These are phyloP conservation scores for Lasioglossum zephyrum DNA, from an alignment of 2,888 invertebrate species.

Conservation along the genomic window DNA sequence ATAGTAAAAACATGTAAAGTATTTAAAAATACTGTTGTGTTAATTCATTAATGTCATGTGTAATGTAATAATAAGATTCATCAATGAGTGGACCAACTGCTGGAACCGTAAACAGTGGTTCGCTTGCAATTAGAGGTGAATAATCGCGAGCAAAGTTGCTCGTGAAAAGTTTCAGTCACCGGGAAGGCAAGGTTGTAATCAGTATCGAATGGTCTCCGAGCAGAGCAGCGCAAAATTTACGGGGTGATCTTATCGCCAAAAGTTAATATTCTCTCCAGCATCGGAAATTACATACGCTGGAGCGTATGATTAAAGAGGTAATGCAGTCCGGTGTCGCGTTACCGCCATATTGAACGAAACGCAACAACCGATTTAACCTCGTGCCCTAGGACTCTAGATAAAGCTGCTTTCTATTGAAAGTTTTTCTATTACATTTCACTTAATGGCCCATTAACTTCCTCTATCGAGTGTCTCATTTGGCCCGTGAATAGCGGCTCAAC, in stretches of 20 bases:
- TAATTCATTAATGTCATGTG: too few relatives aligned
- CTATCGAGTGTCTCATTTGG: neutral
- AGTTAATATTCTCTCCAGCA: conserved; percentile 44
- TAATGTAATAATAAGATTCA: neutral
- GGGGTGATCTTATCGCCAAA: conserved; percentile 60
- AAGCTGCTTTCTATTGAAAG: conserved; percentile 28
- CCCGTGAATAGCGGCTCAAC: neutral
- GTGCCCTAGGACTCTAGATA: conserved; percentile 14
- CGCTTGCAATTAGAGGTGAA: neutral
- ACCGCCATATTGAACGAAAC: conserved; percentile 66
- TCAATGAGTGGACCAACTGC: neutral
- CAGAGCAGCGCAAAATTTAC: neutral
- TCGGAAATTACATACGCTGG: conserved; percentile 33
- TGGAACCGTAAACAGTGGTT: neutral
- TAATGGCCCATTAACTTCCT: conserved; percentile 62
- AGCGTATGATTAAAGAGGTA: conserved; percentile 64
- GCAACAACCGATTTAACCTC: conserved; percentile 25
- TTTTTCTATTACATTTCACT: conserved; percentile 62
- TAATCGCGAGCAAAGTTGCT: neutral
- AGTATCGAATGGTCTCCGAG: conserved; percentile 27
- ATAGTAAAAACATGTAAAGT: neutral
- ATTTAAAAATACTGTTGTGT: neutral
- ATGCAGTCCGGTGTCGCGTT: conserved; percentile 64
- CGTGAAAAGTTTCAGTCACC: neutral
- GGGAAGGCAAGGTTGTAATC: conserved; percentile 18